phyloP scores from a whole-genome alignment of 2,113 vertebrate species.

The Mustelus asterias region DNA sequence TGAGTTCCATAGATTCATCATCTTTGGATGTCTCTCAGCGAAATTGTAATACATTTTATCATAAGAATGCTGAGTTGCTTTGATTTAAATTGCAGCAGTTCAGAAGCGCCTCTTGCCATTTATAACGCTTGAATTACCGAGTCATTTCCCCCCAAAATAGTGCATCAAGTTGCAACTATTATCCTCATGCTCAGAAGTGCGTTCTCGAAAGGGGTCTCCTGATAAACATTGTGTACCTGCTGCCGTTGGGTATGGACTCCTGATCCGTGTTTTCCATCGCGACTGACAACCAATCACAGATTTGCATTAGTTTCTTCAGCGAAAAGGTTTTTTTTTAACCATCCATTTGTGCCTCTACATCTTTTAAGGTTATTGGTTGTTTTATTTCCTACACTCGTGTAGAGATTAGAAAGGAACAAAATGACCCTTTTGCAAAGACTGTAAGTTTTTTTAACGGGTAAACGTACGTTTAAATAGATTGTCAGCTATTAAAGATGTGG shows the following conservation, averaged over 20 bases:
- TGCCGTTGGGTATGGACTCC: background rate
- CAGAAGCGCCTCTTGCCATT: background rate
- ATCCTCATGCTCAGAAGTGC: no score
- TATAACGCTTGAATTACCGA: background rate
- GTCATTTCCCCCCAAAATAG: background rate
- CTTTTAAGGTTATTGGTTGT: background rate
- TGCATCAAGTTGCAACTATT: background rate
- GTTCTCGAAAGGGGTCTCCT: background rate
- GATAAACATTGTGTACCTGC: background rate
- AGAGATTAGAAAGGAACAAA: background rate
- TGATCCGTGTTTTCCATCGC: background rate
- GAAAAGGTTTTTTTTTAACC: background rate
- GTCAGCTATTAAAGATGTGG: background rate
- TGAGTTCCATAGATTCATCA: no score
- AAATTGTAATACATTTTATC: background rate
- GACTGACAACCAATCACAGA: background rate
- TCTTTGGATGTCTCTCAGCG: background rate
- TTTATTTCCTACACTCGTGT: background rate
- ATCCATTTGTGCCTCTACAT: background rate
- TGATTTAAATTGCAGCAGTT: constrained; percentile 7
- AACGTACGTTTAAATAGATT: background rate
- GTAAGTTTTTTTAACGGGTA: background rate
- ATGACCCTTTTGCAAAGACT: background rate
- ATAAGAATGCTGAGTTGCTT: background rate
- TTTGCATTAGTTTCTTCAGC: background rate